Evolutionary conservation across 2,113 vertebrate genomes (phyloP), one percentile per base, ranked within the genome.

Genomic region (Onychostruthus taczanowskii): DNA sequence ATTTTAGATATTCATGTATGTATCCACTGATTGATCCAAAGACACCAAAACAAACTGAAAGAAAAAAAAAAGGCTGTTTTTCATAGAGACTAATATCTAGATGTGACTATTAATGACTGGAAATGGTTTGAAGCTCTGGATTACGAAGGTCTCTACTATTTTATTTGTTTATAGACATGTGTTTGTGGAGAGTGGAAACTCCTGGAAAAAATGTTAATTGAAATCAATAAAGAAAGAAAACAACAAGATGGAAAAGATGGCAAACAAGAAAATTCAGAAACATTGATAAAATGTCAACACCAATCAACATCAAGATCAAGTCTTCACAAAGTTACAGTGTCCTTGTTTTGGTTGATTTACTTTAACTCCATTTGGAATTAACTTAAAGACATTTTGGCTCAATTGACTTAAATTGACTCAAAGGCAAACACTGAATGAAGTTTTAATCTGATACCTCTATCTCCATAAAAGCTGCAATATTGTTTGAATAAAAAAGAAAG

Each of bases 281-380:
- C 83, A 97, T 96, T 92, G 96, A 97, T 96, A 89, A 98, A 96
- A 63, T 96, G 95, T 94, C 95, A 97, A 64, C 89, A 79, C 5
- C 49, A 97, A 94, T 96, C 76, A 96, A 46, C 58, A 70, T 97
- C 93, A 96, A 77, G 70, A 94, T 91, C 81, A 91, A 23, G 37
- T 84, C 47, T 92, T 96, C 49, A 75, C 93, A 97, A 93, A 96
- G 76, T 95, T 97, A 89, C 43, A 83, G 22, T 89, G 69, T 63
- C 94, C 93, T 97, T 94, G 94, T 89, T 91, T 94, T 92, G 49
- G 33, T 70, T 97, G 81, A 84, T 94, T 89, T 80, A 74, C 10
- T 47, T 50, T 94, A 87, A 95, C 95, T 83, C 35, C n/a, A 79
- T 80, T 93, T 69, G 43, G 27, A 30, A 90, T 86, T 94, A 94